phyloP scores from a whole-genome alignment of 2,888 invertebrate genomes.

The Pyrochroa serraticornis region DNA sequence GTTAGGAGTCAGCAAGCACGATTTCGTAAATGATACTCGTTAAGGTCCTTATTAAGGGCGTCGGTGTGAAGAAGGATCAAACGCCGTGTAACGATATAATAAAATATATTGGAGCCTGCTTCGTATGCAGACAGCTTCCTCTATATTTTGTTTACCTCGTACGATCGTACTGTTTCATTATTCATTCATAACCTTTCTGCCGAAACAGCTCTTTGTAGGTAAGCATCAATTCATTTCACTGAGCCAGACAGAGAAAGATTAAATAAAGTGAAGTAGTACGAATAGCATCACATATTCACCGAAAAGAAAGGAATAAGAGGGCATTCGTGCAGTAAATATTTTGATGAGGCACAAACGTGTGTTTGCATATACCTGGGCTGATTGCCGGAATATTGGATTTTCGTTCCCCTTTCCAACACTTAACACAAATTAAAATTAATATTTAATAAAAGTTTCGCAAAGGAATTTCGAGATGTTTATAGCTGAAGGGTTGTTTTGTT shows the following conservation, averaged over 20 bases:
- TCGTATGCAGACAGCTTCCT: conserved; percentile 14
- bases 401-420: conserved; percentile 4
- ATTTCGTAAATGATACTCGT: too few species aligned
- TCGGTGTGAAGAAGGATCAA: conserved; percentile 16
- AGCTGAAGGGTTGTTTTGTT: conserved; percentile 11
- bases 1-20: too few species aligned
- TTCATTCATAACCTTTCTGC: conserved; percentile 17
- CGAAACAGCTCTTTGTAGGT: conserved; percentile 19
- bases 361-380: conserved; percentile 15
- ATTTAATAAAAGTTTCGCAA: conserved; percentile 21
- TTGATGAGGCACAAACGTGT: conserved; percentile 1
- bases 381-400: conserved; percentile 17
- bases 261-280: conserved; percentile 10
- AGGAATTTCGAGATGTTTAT: conserved; percentile 12
- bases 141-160: conserved; percentile 16
- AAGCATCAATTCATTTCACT: conserved; percentile 15
- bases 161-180: conserved; percentile 20
- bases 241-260: conserved; percentile 9
- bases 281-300: conserved; percentile 2
- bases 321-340: conserved; percentile 14
- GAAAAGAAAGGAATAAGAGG: conserved; percentile 13
- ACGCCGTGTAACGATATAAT: conserved; percentile 5
- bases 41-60: too few species aligned
- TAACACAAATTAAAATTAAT: conserved; percentile 25
- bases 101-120: conserved; percentile 11